Evolutionary conservation across 2,797 vertebrate species (phyloP), one percentile per base, ranked within the genome.

Genomic region (Rachycentron canadum): DNA sequence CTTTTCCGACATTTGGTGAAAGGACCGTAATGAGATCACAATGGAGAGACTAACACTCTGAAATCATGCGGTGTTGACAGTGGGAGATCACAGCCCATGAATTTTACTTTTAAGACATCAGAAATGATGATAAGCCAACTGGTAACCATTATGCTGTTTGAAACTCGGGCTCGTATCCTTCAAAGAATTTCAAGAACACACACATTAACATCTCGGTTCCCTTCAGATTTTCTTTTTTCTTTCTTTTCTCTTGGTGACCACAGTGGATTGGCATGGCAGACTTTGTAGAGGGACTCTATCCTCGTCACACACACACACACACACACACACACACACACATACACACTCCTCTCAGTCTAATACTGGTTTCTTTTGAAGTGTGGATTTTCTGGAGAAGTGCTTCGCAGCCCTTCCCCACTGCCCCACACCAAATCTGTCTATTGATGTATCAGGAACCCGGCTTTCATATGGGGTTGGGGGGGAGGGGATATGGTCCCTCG

Each of bases 301-400:
- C 62, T 69, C 68, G 50, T 58, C 78, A 74, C 70, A 69, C 75
- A 25, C 80, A 73, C 71, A 68, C 79, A 65, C 81, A 56, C 67
- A 14, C 32, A 11, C 61, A n/a, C n/a, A n/a, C n/a, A n/a, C n/a
- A n/a, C n/a, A 9, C 59, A 32, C 10, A 5, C 47, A n/a, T n/a
- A n/a, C n/a, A 32, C 32, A 32, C 32, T 32, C 23, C 28, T 38
- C 68, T 45, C 67, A 47, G 34, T 89, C 79, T 92, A 90, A 92
- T 83, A 80, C 83, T 50, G 57, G 17, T 47, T 89, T 66, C 91
- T 92, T 94, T 94, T 93, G 92, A 94, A 93, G 92, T 93, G 89
- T 80, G 83, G 91, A 90, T 92, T 94, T 94, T 91, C 85, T 85
- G 81, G 77, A 91, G 88, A 90, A 91, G 88, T 92, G 84, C 84